These are phyloP conservation scores for Eupithecia subfuscata DNA, from an alignment of 2,888 invertebrate species.

Conservation along the genomic window DNA sequence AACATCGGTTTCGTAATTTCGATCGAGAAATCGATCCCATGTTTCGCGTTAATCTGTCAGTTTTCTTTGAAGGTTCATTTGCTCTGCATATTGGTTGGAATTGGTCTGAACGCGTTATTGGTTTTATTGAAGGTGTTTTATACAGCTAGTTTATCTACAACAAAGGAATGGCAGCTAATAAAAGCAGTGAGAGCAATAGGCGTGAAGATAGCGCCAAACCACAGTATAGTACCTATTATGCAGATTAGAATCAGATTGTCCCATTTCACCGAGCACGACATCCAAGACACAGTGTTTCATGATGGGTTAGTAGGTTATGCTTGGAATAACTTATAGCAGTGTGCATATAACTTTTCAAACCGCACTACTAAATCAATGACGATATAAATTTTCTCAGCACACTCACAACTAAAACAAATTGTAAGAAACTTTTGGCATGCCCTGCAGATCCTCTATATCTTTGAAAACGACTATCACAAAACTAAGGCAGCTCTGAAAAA, in stretches of 20 bases:
- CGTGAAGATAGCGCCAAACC: constrained; percentile 57
- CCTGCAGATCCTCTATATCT: background rate
- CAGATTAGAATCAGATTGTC: constrained; percentile 17
- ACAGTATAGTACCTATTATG: constrained; percentile 16
- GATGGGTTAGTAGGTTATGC: constrained; percentile 10
- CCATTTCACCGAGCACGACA: constrained; percentile 12
- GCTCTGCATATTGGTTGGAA: constrained; percentile 27
- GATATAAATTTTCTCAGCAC: background rate
- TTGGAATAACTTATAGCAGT: background rate
- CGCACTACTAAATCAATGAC: background rate
- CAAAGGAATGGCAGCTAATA: constrained; percentile 55
- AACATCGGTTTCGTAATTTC: constrained; percentile 64
- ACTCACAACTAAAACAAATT: background rate
- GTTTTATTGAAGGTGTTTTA: constrained; percentile 32
- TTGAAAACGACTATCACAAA: background rate
- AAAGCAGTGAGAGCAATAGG: constrained; percentile 61
- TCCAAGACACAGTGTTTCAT: background rate
- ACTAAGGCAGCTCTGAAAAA: background rate
- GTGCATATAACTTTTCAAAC: background rate
- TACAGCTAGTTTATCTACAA: constrained; percentile 32
- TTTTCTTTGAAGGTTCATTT: constrained; percentile 40
- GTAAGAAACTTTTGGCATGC: background rate
- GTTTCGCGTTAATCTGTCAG: constrained; percentile 53
- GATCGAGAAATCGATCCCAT: constrained; percentile 52
- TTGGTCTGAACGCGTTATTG: constrained; percentile 28